A percentile compares a stretch with the other conserved stretches of the same genome.
These are phyloP conservation scores for Phaonia tiefii DNA, from an alignment of 2,888 invertebrate genomes.

Conservation along the genomic window DNA sequence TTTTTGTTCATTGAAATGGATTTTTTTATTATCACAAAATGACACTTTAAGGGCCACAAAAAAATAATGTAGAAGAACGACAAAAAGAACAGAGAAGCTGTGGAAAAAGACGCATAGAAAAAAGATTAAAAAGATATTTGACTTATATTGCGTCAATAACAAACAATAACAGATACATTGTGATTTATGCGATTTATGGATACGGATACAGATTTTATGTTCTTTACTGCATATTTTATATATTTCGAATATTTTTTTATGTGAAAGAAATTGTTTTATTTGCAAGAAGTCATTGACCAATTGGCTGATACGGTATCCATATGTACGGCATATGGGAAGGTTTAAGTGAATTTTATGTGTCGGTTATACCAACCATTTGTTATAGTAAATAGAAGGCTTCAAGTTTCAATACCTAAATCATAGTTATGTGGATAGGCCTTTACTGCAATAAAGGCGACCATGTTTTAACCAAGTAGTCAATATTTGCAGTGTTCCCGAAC, in stretches of 20 bases:
- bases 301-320: too few relatives aligned
- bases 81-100: neutral
- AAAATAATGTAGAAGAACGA: neutral
- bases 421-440: too few relatives aligned
- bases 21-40: slow-evolving; percentile 24
- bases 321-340: too few relatives aligned
- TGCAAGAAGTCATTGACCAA: slow-evolving; percentile 6
- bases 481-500: too few relatives aligned
- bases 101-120: slow-evolving; percentile 21
- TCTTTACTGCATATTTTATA: neutral
- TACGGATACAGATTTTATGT: slow-evolving; percentile 5
- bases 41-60: slow-evolving; percentile 6
- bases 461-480: too few relatives aligned
- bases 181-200: slow-evolving; percentile 56
- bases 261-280: neutral
- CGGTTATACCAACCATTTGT: too few relatives aligned
- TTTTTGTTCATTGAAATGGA: slow-evolving; percentile 1
- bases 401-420: too few relatives aligned
- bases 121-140: slow-evolving; percentile 20
- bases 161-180: slow-evolving; percentile 58
- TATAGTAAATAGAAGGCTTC: too few relatives aligned
- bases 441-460: too few relatives aligned
- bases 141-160: slow-evolving; percentile 62
- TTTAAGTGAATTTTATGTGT: too few relatives aligned
- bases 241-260: neutral